phyloP scores from a whole-genome alignment of 2,113 vertebrate species.

The Channa maculata region DNA sequence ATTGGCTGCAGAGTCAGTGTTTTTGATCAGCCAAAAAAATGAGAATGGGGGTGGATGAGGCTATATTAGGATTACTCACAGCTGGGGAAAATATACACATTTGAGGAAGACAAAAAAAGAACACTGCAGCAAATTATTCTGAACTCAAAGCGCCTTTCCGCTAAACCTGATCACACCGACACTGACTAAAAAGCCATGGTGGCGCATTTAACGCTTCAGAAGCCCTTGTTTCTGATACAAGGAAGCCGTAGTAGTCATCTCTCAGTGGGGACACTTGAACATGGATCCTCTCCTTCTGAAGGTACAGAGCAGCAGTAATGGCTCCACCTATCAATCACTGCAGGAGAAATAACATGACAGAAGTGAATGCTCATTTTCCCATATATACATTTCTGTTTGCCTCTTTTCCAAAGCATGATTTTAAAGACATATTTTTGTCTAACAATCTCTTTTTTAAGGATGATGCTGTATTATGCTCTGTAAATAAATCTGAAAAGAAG shows the following conservation, averaged over 20 bases:
- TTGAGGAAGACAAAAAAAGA: background rate
- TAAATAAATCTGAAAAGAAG: conserved; percentile 40
- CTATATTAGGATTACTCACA: conserved; percentile 33
- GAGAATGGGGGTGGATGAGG: background rate
- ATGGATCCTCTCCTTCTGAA: conserved; percentile 29
- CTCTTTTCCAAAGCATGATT: conserved; percentile 2
- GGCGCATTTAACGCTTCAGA: background rate
- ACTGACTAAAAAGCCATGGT: background rate
- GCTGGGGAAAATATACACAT: conserved; percentile 3
- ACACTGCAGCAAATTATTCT: conserved; percentile 14
- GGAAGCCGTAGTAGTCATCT: conserved; percentile 25
- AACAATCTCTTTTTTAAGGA: background rate
- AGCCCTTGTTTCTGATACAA: conserved; percentile 10
- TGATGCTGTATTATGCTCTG: conserved; percentile 43
- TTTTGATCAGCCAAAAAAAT: conserved; percentile 7
- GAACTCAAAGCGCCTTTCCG: conserved; percentile 21
- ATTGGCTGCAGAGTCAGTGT: conserved; percentile 29
- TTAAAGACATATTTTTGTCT: conserved; percentile 1
- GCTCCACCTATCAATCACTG: conserved; percentile 43
- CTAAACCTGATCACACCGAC: conserved; percentile 21
- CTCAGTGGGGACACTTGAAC: background rate
- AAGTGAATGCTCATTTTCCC: background rate
- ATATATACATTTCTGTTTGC: background rate
- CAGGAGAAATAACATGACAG: conserved; percentile 41
- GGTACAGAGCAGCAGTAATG: conserved; percentile 20